phyloP scores from a whole-genome alignment of 2,888 invertebrate genomes.

The Apamea sordens region DNA sequence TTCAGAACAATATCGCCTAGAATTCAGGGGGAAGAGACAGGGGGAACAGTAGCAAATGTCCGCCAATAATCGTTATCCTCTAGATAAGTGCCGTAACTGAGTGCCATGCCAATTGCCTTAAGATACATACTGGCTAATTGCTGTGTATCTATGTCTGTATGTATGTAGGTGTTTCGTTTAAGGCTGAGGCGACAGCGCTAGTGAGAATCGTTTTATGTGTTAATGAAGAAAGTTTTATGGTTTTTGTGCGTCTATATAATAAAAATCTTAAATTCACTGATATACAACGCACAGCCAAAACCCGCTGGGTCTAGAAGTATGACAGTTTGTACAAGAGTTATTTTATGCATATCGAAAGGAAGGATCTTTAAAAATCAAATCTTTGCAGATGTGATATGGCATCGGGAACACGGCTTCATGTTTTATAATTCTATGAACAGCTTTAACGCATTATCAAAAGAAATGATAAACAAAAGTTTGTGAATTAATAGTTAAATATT shows the following conservation, averaged over 20 bases:
- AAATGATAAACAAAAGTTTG: background rate
- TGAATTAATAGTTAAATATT: background rate
- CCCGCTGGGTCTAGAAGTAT: background rate
- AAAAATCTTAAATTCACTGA: background rate
- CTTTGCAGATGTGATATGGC: background rate
- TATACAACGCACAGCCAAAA: too few relatives aligned
- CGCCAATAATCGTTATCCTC: conserved; percentile 86
- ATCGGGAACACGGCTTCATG: background rate
- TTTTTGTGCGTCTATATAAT: background rate
- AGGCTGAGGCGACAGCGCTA: conserved; percentile 20
- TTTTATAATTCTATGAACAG: background rate
- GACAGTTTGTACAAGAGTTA: background rate
- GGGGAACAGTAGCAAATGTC: conserved; percentile 79
- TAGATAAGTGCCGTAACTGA: conserved; percentile 81
- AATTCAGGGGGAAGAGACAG: conserved; percentile 74
- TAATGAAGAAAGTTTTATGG: conserved; percentile 1
- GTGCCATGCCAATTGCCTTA: conserved; percentile 81
- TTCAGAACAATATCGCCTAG: conserved; percentile 73
- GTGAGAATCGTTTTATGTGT: conserved; percentile 25
- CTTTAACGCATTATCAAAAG: background rate
- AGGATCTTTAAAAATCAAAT: background rate
- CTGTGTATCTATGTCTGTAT: conserved; percentile 48
- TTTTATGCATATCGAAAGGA: background rate
- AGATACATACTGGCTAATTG: conserved; percentile 81
- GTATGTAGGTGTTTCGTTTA: conserved; percentile 49